A percentile compares a stretch with the other conserved stretches of the same genome.
Conservation (phyloP, 2,888 invertebrate species). For the Molorchus minor region DNA sequence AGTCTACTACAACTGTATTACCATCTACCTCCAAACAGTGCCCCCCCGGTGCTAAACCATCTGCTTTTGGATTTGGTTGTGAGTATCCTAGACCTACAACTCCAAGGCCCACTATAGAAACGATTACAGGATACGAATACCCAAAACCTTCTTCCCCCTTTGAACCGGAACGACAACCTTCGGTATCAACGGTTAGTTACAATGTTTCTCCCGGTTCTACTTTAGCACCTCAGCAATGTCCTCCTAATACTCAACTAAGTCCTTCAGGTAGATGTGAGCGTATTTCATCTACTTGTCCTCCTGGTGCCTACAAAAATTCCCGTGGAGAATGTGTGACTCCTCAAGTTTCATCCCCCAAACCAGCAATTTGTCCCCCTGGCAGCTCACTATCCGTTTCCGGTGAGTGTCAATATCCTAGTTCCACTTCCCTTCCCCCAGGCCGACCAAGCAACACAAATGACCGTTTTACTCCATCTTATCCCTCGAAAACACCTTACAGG, state of each 20-base stretch:
- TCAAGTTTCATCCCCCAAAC: neutral
- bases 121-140: constrained; percentile 18
- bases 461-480: constrained; percentile 47
- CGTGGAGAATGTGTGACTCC: neutral
- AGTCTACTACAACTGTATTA: constrained; percentile 16
- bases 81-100: constrained; percentile 34
- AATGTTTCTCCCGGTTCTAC: neutral
- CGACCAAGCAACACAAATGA: constrained; percentile 35
- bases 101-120: constrained; percentile 23
- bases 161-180: constrained; percentile 5
- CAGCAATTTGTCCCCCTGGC: constrained; percentile 29
- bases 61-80: constrained; percentile 29
- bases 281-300: neutral
- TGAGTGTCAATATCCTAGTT: constrained; percentile 33
- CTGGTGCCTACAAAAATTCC: constrained; percentile 2
- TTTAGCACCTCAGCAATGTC: neutral
- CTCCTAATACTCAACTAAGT: neutral
- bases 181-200: neutral
- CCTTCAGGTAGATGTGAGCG: neutral
- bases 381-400: constrained; percentile 27
- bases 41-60: constrained; percentile 23
- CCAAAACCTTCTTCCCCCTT: constrained; percentile 40
- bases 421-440: constrained; percentile 31
- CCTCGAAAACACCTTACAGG: constrained; percentile 40
- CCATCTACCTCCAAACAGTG: constrained; percentile 20